Base-by-base conservation (phyloP, 2,797 vertebrate genomes). In the Coracias cyanogaster region DNA sequence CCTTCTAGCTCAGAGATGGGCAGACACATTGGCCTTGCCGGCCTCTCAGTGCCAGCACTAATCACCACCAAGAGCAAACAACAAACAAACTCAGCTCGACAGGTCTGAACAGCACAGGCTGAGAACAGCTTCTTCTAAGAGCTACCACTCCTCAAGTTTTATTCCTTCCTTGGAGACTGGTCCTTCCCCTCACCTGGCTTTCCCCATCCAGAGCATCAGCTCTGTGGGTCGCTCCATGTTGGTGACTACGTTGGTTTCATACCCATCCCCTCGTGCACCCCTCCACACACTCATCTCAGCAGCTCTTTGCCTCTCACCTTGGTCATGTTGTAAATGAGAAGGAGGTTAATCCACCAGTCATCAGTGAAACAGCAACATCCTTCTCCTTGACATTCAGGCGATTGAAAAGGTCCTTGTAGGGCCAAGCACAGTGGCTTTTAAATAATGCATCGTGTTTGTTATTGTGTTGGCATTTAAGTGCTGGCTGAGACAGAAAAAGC, bases 341-440 rank as follows among this genome's bases (percentile, higher is more conserved):
- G 89, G 82, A 66, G 77, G 35, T 82, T 54, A 69, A 93, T 12
- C 9, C 46, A 17, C 35, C 89, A 76, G 62, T 28, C 65, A 21
- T 43, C 74, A 33, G 61, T 8, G 73, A 48, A 91, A 65, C 82
- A 55, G 87, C 48, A 70, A 10, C 77, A 85, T 69, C 94, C 39
- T 86, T 62, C 85, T 90, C 80, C 78, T 87, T 94, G 95, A 90
- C 91, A 81, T 93, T 89, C 82, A 48, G 62, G 82, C 0, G 0
- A 46, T 19, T 73, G 82, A 37, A 89, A 88, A 94, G 85, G 84
- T 95, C 93, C 92, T 94, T 71, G 80, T 62, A 71, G 91, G 94
- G 93, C 93, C 89, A 85, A 82, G 89, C 89, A n/a, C 37, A 7
- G 82, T 6, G 31, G 41, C 91, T 94, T 93, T 89, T 97, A 91